Conservation (phyloP, 2,797 vertebrate species). For the Corythornis leucogaster region DNA sequence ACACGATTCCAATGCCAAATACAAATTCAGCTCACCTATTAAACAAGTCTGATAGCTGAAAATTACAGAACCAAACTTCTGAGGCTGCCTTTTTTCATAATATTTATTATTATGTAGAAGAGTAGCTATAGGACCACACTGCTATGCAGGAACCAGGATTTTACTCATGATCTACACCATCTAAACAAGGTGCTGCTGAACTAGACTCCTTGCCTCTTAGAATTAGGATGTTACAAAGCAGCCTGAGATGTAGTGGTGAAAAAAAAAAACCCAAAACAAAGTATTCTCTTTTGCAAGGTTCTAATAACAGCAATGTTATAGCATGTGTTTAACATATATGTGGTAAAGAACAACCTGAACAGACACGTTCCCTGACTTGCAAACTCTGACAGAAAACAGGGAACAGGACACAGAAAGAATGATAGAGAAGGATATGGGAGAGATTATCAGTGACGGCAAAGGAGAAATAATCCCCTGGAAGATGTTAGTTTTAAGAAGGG, state of each 20-base stretch:
- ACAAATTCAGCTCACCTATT: not conserved
- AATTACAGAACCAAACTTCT: not conserved
- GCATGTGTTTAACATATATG: not conserved
- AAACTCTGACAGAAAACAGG: slow-evolving; percentile 25
- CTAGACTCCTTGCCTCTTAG: not conserved
- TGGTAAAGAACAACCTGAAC: not conserved
- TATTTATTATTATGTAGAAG: not conserved
- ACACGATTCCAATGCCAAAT: not conserved
- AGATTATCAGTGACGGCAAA: not conserved
- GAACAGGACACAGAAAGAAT: not conserved
- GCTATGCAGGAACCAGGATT: not conserved
- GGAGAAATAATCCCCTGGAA: slow-evolving; percentile 43
- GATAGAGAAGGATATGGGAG: slow-evolving; percentile 12
- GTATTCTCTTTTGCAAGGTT: not conserved
- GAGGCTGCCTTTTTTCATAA: not conserved
- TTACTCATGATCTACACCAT: not conserved
- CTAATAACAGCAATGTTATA: fast-evolving
- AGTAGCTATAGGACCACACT: fast-evolving
- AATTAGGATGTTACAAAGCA: not conserved
- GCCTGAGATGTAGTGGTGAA: not conserved
- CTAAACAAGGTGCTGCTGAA: not conserved
- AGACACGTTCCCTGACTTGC: not conserved
- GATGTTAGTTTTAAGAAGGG: not conserved
- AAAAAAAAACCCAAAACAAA: not conserved
- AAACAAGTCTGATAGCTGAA: not conserved